A percentile compares a stretch with the other conserved stretches of the same genome.
phyloP scores from a whole-genome alignment of 2,797 vertebrate genomes.

The Channa striata region DNA sequence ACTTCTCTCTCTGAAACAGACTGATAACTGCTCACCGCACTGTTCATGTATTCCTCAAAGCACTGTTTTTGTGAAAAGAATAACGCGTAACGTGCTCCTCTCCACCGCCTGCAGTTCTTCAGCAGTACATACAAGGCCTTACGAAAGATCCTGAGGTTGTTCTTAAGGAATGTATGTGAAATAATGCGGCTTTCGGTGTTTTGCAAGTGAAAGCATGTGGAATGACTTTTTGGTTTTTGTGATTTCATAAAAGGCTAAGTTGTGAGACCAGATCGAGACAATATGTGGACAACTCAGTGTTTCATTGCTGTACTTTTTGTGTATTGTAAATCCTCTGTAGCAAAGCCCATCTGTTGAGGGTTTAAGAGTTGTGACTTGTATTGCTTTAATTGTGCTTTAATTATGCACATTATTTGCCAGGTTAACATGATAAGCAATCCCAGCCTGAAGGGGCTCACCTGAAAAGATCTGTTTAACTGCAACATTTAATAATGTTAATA shows the following conservation, averaged over 20 bases:
- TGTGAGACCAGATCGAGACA: neutral
- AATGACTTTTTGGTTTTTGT: slow-evolving; percentile 2
- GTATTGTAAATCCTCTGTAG: neutral
- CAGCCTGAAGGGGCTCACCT: too few relatives aligned
- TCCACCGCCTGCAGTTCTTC: slow-evolving; percentile 73
- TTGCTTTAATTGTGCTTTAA: too few relatives aligned
- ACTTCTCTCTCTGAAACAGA: too few relatives aligned
- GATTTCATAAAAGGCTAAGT: neutral
- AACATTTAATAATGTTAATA: neutral
- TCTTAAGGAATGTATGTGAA: slow-evolving; percentile 81
- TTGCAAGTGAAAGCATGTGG: slow-evolving; percentile 51
- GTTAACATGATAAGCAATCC: too few relatives aligned
- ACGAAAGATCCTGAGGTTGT: slow-evolving; percentile 79
- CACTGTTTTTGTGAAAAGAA: neutral
- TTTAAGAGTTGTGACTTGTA: too few relatives aligned
- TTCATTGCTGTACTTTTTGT: neutral
- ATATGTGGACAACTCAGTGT: neutral
- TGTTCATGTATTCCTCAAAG: too few relatives aligned
- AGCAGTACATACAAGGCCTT: slow-evolving; percentile 80
- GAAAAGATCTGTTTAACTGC: too few relatives aligned
- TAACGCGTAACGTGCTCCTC: slow-evolving; percentile 18
- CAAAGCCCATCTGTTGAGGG: too few relatives aligned
- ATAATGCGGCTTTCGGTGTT: slow-evolving; percentile 40
- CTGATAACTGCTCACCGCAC: too few relatives aligned
- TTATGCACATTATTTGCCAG: too few relatives aligned